These are phyloP conservation scores for Temnopleurus reevesii DNA, from an alignment of 53 echinoderm and acorn worm species.

Conservation along the genomic window DNA sequence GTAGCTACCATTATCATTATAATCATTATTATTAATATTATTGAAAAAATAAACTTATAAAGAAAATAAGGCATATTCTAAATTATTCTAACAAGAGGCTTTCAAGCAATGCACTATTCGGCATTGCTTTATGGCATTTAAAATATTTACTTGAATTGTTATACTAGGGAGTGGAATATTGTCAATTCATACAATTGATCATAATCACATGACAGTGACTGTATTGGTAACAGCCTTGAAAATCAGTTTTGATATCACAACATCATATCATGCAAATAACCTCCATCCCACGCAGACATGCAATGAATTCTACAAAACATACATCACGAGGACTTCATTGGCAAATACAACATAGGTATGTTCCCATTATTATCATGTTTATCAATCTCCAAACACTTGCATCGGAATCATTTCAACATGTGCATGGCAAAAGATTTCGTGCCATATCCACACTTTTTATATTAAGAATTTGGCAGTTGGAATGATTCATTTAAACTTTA, in stretches of 20 bases:
- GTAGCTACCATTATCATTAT: too few relatives aligned
- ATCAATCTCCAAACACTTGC: neutral
- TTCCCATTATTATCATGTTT: neutral
- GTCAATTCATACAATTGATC: too few relatives aligned
- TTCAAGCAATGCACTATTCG: too few relatives aligned
- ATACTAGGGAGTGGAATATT: too few relatives aligned
- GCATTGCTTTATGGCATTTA: too few relatives aligned
- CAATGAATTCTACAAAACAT: neutral
- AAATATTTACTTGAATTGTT: too few relatives aligned
- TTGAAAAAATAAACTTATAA: too few relatives aligned
- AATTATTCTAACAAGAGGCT: too few relatives aligned
- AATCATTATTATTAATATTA: too few relatives aligned
- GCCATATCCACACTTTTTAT: neutral
- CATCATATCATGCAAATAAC: neutral
- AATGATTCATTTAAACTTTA: neutral
- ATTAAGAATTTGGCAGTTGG: neutral
- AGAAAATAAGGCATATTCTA: too few relatives aligned
- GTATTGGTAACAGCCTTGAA: neutral
- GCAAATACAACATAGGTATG: neutral
- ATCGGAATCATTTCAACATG: neutral
- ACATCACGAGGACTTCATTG: too few relatives aligned
- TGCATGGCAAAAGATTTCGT: neutral
- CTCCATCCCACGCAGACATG: neutral
- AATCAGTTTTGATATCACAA: neutral
- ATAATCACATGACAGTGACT: conserved; percentile 15